Evolutionary conservation across 2,113 vertebrate species (phyloP), one percentile per base, ranked within the genome.

Genomic region (Xenus cinereus): DNA sequence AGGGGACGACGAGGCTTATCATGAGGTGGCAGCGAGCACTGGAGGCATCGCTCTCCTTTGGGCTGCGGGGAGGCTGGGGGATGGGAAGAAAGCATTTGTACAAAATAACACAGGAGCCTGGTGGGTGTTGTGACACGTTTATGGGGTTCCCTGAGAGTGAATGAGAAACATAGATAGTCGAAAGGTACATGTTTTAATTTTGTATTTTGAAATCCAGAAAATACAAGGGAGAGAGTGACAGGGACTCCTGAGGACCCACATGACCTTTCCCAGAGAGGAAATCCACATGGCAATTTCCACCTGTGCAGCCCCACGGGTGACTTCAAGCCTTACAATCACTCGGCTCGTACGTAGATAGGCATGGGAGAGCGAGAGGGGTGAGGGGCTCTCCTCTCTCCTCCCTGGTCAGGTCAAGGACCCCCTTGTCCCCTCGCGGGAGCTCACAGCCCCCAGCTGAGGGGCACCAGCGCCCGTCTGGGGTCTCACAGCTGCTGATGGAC

Each of bases 21-120:
- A 1, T 1, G 1, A 1, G 6, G 6, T 37, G 3, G 48, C 41
- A 11, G 68, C 0, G 1, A 48, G 26, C 17, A 1, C 43, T 1
- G 35, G n/a, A 28, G 59, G 14, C 27, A 30, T 21, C 5, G 4
- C 33, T 66, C 21, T 35, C 24, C 53, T 24, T 1, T 28, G 14
- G 53, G 4, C 35, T 4, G 3, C 1, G 14, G n/a, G 28, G 37
- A 53, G 18, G 4, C 28, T 0, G 1, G 27, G 46, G 10, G 8
- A 8, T 19, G 30, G 64, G 3, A 71, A 33, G 60, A 37, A 24
- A 35, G 1, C 15, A 0, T 15, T 21, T 19, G 18, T 18, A 11
- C 12, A 7, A 22, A n/a, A 27, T 6, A 18, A 21, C 57, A 12
- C 9, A 1, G 43, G 41, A 80, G 41, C 43, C 59, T 22, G 85